Base-by-base conservation (phyloP, 2,797 vertebrate genomes). In the Carcharodon carcharias region DNA sequence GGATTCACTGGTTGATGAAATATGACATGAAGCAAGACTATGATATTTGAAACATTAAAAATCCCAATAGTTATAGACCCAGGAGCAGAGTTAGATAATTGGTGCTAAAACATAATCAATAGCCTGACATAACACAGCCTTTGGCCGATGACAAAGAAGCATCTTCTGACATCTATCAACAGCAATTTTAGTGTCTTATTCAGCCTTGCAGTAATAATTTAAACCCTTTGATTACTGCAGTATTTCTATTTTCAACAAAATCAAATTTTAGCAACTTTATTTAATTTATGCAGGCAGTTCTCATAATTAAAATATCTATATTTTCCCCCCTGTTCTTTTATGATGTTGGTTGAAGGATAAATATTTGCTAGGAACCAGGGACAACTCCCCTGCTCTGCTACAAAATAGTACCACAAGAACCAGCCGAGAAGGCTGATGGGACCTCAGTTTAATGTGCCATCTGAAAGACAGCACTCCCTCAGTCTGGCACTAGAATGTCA, bases 51-150 rank as follows among this genome's bases (percentile, higher is more conserved):
- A 95, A 73, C 94, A 95, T 73, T 28, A 71, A 54, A 95, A 95
- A 95, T 95, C 50, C 45, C 67, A 35, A 95, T 95, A 73, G 94
- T 95, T 95, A 73, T 73, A 95, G 69, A 95, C 69, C 94, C 94
- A 73, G 69, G 28, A 95, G 69, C 67, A 71, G 50, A 56, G 69
- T 56, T 95, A 73, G 67, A 73, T 95, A 95, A 95, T 95, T 95
- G 69, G 94, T 71, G 94, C 69, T 95, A 95, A 95, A 95, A 69
- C 31, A 56, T 95, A 95, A 95, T 95, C 94, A 73, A 95, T 95
- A 73, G 45, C 28, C 94, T 95, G 94, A 73, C 67, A 73, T 4
- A 2, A 95, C 67, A 71, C 67, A 73, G 94, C 67, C 94, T 69
- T 73, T 95, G 69, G 65, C 94, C 31, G 69, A 71, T 95, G 50